Conservation (phyloP, 1,140 invertebrate genomes). For the Ostrea denselamellosa region DNA sequence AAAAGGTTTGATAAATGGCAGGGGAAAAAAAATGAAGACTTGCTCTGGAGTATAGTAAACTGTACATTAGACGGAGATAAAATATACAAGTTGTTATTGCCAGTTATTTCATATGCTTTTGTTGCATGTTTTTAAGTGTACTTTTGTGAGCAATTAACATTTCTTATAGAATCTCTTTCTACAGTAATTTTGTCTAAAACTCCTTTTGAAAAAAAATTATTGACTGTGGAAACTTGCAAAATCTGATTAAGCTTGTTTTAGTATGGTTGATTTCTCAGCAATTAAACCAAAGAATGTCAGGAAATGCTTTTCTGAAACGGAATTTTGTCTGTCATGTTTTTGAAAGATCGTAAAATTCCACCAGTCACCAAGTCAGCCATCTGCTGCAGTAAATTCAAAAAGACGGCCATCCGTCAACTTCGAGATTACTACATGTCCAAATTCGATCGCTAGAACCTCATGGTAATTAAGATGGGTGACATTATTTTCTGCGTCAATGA, state of each 20-base stretch:
- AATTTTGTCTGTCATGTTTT: not conserved
- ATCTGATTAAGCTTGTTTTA: not conserved
- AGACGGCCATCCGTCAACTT: constrained; percentile 11
- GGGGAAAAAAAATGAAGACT: too few species aligned
- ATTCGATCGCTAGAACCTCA: not conserved
- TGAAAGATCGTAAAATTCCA: constrained; percentile 13
- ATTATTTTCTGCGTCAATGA: constrained; percentile 38
- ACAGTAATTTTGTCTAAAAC: too few species aligned
- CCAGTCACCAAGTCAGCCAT: not conserved
- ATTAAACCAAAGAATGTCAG: not conserved
- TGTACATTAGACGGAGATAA: too few species aligned
- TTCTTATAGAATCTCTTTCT: too few species aligned
- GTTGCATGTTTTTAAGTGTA: too few species aligned
- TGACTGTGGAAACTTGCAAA: not conserved
- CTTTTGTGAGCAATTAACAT: too few species aligned
- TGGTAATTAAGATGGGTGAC: constrained; percentile 35
- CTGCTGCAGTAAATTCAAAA: constrained; percentile 29
- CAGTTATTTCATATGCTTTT: too few species aligned
- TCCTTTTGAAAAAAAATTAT: not conserved
- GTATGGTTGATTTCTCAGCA: not conserved
- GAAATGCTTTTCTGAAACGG: not conserved
- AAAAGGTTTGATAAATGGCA: too few species aligned
- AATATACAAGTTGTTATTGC: too few species aligned
- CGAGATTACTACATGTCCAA: constrained; percentile 25
- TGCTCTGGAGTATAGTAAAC: too few species aligned